Conservation (phyloP, 2,888 invertebrate species). For the Aplocera efformata region DNA sequence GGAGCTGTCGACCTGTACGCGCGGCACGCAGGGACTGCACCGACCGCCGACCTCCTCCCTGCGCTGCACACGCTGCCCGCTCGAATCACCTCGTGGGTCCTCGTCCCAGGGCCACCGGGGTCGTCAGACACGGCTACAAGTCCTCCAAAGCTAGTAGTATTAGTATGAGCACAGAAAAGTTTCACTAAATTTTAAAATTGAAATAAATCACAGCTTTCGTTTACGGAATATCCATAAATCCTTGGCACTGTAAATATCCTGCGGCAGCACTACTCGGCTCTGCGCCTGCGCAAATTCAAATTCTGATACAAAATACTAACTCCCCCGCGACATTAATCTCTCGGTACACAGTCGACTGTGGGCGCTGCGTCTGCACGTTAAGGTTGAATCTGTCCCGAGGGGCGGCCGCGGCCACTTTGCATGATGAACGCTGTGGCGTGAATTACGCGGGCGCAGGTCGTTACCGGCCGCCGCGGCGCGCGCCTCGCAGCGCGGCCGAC, state of each 20-base stretch:
- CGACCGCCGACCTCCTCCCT: too few species aligned
- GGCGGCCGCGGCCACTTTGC: conserved; percentile 55
- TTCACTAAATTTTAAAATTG: too few species aligned
- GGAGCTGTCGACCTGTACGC: too few species aligned
- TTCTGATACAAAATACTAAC: conserved; percentile 59
- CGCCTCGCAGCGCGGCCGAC: conserved; percentile 1
- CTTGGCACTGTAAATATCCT: conserved; percentile 20
- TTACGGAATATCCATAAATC: conserved; percentile 23
- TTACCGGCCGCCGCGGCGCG: conserved; percentile 46
- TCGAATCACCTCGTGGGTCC: too few species aligned
- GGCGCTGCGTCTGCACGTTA: conserved; percentile 21
- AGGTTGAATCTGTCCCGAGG: conserved; percentile 28
- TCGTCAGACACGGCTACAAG: too few species aligned
- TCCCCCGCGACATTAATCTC: conserved; percentile 59
- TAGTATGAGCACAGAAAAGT: too few species aligned
- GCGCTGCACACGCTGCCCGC: too few species aligned
- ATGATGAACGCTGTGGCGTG: conserved; percentile 75
- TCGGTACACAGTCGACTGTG: conserved; percentile 9
- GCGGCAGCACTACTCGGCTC: conserved; percentile 26
- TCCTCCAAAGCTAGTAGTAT: too few species aligned
- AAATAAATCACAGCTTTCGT: too few species aligned
- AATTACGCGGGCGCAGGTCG: conserved; percentile 74
- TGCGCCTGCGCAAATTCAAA: conserved; percentile 54
- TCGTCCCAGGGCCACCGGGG: too few species aligned
- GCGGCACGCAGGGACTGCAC: too few species aligned